Conservation (phyloP, 2,888 invertebrate genomes). For the Aleiodes alternator region DNA sequence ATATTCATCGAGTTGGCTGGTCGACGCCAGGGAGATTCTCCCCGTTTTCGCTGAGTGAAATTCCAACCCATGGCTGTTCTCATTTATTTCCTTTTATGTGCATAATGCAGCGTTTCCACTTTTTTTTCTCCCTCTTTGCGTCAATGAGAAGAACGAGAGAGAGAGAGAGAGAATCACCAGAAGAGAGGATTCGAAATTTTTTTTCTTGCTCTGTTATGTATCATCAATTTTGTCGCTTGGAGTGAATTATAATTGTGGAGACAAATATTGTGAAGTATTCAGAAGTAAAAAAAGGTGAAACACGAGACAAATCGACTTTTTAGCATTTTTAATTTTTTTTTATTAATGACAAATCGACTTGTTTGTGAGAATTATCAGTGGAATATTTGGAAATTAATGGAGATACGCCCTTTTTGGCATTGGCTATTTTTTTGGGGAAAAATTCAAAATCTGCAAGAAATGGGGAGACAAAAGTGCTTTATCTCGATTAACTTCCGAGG, state of each 20-base stretch:
- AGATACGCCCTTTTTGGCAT: too few species aligned
- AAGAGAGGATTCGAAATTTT: slow-evolving; percentile 29
- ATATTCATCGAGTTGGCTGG: slow-evolving; percentile 17
- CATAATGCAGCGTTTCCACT: slow-evolving; percentile 60
- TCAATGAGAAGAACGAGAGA: background rate
- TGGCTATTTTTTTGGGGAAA: too few species aligned
- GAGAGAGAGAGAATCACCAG: background rate
- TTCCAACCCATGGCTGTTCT: slow-evolving; percentile 58
- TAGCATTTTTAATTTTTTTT: too few species aligned
- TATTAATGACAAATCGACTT: too few species aligned
- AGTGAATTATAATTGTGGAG: slow-evolving; percentile 11
- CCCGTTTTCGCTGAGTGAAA: slow-evolving; percentile 35
- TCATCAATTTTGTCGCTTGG: slow-evolving; percentile 12
- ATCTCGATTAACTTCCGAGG: too few species aligned
- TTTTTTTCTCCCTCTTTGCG: slow-evolving; percentile 24
- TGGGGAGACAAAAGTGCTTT: too few species aligned
- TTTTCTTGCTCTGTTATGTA: slow-evolving; percentile 2
- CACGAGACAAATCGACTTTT: too few species aligned
- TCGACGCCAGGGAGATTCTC: slow-evolving; percentile 2
- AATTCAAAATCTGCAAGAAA: too few species aligned
- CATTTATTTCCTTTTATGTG: slow-evolving; percentile 64
- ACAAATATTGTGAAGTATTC: background rate
- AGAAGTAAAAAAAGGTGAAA: too few species aligned
- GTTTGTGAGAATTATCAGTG: too few species aligned
- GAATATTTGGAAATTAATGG: too few species aligned